Conservation (phyloP, 1,140 invertebrate genomes). For the Eubasilissa regina region DNA sequence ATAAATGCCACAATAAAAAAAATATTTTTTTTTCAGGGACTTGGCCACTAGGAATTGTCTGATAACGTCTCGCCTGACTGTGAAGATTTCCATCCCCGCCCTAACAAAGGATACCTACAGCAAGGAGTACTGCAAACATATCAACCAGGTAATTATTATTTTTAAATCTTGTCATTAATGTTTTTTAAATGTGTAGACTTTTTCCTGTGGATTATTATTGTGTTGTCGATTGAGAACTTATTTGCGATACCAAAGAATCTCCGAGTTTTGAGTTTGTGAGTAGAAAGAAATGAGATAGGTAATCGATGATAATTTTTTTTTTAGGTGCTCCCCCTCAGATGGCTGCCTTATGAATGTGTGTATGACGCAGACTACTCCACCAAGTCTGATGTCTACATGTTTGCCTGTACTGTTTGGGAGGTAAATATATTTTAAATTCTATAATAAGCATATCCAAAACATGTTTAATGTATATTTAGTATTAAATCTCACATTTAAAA, state of each 20-base stretch:
- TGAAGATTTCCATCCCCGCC: constrained; percentile 88
- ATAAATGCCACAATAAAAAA: no score
- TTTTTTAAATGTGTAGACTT: constrained; percentile 10
- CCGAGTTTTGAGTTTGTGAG: no score
- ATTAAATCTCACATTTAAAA: background rate
- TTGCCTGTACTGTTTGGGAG: constrained; percentile 92
- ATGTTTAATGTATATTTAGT: no score
- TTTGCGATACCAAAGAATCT: no score
- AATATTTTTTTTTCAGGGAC: constrained; percentile 73
- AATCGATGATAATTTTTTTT: background rate
- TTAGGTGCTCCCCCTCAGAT: constrained; percentile 83
- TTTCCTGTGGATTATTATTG: no score
- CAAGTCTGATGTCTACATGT: constrained; percentile 96
- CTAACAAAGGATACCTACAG: constrained; percentile 89
- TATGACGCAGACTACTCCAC: constrained; percentile 93
- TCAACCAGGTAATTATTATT: constrained; percentile 77
- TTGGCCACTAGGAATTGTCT: constrained; percentile 95
- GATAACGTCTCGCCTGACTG: constrained; percentile 85
- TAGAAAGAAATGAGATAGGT: no score
- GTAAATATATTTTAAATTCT: constrained; percentile 61
- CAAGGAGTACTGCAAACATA: constrained; percentile 87
- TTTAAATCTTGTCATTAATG: background rate
- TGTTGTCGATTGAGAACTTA: no score
- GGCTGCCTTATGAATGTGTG: constrained; percentile 91
- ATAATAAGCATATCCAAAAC: no score